phyloP scores from a whole-genome alignment of 2,113 vertebrate species.

The Cyanoderma ruficeps region DNA sequence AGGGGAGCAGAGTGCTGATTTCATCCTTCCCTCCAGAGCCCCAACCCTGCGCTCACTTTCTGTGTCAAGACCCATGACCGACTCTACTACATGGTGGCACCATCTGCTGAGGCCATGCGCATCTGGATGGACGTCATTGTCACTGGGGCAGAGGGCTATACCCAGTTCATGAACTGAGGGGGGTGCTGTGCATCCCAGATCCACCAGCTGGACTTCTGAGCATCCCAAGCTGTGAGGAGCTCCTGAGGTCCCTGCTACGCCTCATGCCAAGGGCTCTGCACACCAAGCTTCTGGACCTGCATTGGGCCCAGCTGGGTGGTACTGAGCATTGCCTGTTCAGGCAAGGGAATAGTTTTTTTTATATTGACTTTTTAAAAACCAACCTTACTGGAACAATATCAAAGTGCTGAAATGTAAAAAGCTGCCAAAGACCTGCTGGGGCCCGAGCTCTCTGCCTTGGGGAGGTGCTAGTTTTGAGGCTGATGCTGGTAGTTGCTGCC shows the following conservation, averaged over 20 bases:
- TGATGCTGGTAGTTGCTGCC: background rate
- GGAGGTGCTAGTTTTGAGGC: background rate
- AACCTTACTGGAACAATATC: background rate
- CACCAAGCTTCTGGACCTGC: accelerated
- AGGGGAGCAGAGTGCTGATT: background rate
- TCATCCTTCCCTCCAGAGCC: slow-evolving; percentile 78
- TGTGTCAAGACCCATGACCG: slow-evolving; percentile 98
- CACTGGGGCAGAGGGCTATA: slow-evolving; percentile 95
- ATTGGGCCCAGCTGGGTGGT: too few relatives aligned
- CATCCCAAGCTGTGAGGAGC: background rate
- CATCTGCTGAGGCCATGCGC: slow-evolving; percentile 92
- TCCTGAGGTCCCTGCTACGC: background rate
- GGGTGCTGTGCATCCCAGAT: background rate
- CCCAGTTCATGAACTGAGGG: slow-evolving; percentile 91
- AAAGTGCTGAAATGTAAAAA: background rate
- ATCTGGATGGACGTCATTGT: slow-evolving; percentile 99
- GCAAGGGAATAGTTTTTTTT: background rate
- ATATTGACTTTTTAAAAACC: background rate
- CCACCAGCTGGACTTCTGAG: background rate
- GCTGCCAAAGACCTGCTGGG: background rate
- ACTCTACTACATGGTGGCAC: slow-evolving; percentile 95
- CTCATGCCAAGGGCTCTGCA: background rate
- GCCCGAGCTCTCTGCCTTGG: background rate
- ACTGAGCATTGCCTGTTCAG: background rate
- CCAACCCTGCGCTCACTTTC: slow-evolving; percentile 91